Evolutionary conservation across 2,113 vertebrate species (phyloP).

Genomic region (Halichoerus grypus): DNA sequence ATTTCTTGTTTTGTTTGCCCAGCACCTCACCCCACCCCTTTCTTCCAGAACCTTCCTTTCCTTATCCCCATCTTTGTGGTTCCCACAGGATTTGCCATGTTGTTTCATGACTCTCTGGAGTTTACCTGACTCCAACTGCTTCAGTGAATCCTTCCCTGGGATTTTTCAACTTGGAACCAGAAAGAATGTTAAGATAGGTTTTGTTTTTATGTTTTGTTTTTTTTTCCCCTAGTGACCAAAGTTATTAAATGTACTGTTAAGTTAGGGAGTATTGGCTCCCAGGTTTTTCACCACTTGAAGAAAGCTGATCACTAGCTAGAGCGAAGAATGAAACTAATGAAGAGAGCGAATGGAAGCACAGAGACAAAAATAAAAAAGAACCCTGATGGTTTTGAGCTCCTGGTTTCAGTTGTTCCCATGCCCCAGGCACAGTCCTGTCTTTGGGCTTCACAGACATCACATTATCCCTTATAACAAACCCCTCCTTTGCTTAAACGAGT

Average conservation of each 20-base stretch:
- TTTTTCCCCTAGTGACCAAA: neutral
- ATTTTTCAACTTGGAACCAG: neutral
- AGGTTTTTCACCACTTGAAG: neutral
- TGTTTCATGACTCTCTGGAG: neutral
- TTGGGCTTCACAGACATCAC: neutral
- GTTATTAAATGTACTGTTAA: neutral
- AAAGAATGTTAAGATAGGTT: neutral
- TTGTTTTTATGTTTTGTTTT: neutral
- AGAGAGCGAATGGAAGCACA: neutral
- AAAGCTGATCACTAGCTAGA: neutral
- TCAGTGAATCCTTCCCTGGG: neutral
- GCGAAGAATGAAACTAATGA: neutral
- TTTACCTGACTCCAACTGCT: neutral
- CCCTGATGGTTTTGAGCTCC: neutral
- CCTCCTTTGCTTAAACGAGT: neutral
- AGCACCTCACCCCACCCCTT: neutral
- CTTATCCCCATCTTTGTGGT: neutral
- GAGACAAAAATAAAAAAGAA: neutral
- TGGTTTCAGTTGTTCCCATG: neutral
- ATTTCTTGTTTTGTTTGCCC: neutral
- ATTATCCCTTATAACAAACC: neutral
- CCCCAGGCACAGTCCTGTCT: neutral
- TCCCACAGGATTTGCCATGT: neutral
- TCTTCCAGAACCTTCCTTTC: slow-evolving; percentile 26
- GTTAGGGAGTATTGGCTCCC: neutral